Evolutionary conservation across 2,888 invertebrate genomes (phyloP).

Genomic region (Phaonia tiefii): DNA sequence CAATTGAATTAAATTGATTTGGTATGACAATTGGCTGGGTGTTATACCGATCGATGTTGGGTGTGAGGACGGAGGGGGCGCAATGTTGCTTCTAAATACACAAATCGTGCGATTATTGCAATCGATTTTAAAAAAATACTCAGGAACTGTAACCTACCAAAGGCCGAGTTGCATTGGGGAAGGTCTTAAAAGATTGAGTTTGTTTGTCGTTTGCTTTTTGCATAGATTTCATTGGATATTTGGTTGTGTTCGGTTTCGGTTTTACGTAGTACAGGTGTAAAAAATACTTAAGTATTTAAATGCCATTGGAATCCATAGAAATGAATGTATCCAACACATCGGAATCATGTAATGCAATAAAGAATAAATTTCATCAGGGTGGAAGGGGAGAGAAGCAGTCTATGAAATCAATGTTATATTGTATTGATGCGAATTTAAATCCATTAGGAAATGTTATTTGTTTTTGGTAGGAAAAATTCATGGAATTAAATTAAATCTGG

Average conservation of each 20-base stretch:
- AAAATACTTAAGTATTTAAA: constrained; percentile 60
- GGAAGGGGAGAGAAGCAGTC: neutral
- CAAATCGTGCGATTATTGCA: constrained; percentile 1
- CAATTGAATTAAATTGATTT: no score
- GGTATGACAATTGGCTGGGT: no score
- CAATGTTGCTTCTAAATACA: neutral
- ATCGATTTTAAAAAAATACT: neutral
- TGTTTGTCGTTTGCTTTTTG: neutral
- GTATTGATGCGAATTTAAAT: neutral
- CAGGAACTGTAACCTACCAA: neutral
- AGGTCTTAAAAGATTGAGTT: constrained; percentile 16
- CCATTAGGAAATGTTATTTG: neutral
- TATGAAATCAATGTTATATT: neutral
- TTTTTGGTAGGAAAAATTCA: no score
- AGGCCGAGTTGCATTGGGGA: neutral
- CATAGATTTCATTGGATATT: no score
- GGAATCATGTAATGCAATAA: constrained; percentile 7
- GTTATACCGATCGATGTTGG: no score
- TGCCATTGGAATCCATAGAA: constrained; percentile 57
- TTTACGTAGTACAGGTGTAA: constrained; percentile 32
- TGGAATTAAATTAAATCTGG: no score
- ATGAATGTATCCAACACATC: constrained; percentile 27
- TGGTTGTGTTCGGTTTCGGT: no score
- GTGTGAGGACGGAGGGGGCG: neutral
- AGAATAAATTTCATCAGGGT: neutral